phyloP scores from a whole-genome alignment of 2,797 vertebrate species.

The Emys orbicularis region DNA sequence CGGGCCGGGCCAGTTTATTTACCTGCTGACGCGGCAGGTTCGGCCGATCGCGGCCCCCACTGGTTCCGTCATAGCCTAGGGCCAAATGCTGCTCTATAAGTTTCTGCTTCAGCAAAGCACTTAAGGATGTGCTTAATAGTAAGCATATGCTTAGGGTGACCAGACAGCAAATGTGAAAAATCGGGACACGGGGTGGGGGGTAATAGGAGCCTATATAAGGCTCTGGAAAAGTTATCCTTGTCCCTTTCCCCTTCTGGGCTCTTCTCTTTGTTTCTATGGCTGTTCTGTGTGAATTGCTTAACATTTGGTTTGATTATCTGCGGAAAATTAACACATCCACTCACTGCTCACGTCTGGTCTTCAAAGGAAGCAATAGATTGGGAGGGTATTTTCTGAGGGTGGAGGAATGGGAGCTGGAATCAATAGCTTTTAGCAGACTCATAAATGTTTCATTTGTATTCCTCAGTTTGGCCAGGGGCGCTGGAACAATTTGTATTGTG shows the following conservation, averaged over 20 bases:
- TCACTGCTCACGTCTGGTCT: not conserved
- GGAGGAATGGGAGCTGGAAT: constrained; percentile 32
- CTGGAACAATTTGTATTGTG: too few relatives aligned
- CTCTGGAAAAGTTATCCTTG: constrained; percentile 8
- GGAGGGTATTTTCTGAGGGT: constrained; percentile 22
- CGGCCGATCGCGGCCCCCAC: too few relatives aligned
- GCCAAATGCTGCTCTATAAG: not conserved
- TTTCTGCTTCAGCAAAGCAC: not conserved
- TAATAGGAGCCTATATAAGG: too few relatives aligned
- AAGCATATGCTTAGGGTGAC: not conserved
- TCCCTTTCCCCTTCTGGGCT: not conserved
- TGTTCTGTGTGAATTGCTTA: not conserved
- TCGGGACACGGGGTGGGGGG: too few relatives aligned
- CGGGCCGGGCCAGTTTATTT: too few relatives aligned
- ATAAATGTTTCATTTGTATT: constrained; percentile 57
- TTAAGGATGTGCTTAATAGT: not conserved
- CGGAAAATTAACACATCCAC: not conserved
- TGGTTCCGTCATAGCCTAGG: not conserved
- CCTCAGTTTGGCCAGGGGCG: not conserved
- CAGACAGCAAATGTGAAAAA: too few relatives aligned
- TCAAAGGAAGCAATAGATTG: not conserved
- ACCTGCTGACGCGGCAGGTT: too few relatives aligned
- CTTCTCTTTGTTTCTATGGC: constrained; percentile 53
- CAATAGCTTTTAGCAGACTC: constrained; percentile 69
- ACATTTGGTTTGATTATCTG: constrained; percentile 12